Conservation (phyloP, 2,797 vertebrate genomes). For the Sphaeramia orbicularis region DNA sequence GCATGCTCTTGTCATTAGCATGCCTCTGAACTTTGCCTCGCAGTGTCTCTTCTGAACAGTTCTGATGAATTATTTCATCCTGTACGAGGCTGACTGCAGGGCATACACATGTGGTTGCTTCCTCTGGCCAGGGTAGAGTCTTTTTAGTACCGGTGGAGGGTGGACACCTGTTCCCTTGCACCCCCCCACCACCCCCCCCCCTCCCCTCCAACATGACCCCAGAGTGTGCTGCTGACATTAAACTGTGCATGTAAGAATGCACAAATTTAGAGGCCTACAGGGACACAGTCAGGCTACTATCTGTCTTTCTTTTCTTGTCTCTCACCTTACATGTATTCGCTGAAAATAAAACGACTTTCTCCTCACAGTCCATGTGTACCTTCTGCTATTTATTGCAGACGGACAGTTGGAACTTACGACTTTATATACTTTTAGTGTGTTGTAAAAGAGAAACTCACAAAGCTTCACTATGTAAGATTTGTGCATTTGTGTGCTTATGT, state of each 20-base stretch:
- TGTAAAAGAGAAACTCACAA: too few species aligned
- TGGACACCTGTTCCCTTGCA: conserved; percentile 83
- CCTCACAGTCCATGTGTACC: neutral
- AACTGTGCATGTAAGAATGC: conserved; percentile 66
- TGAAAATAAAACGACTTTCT: neutral
- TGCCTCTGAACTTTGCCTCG: conserved; percentile 81
- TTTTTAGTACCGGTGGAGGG: conserved; percentile 77
- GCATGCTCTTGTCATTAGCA: conserved; percentile 84
- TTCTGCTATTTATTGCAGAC: neutral
- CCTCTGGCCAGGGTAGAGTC: conserved; percentile 74
- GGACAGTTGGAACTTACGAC: too few species aligned
- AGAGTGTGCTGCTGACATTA: conserved; percentile 71
- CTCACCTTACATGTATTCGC: neutral
- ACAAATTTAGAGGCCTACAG: conserved; percentile 42
- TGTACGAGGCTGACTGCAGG: conserved; percentile 77
- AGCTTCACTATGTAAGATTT: too few species aligned
- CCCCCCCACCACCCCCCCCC: conserved; percentile 32
- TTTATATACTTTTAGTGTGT: too few species aligned
- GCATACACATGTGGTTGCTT: conserved; percentile 87
- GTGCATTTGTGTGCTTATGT: too few species aligned
- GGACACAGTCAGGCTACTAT: conserved; percentile 9
- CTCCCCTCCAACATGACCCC: conserved; percentile 65
- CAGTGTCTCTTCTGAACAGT: conserved; percentile 77
- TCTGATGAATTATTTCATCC: conserved; percentile 82
- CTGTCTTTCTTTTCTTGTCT: conserved; percentile 18